Evolutionary conservation across 2,113 vertebrate genomes (phyloP).

Genomic region (Pundamilia nyererei): DNA sequence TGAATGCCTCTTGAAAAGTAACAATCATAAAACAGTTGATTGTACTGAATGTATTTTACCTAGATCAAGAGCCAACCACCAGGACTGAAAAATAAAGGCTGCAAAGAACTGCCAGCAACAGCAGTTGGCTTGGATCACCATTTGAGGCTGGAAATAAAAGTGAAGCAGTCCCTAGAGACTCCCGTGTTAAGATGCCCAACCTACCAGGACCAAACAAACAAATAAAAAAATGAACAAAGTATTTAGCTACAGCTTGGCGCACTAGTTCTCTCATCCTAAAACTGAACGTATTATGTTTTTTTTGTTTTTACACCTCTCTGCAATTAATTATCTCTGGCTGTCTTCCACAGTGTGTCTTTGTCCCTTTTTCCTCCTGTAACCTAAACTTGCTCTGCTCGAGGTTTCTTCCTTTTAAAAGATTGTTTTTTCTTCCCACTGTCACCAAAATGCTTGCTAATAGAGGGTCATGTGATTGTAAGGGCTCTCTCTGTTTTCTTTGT

Average conservation of each 20-base stretch:
- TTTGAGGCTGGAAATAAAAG: accelerated
- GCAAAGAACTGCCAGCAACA: background rate
- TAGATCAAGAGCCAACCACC: background rate
- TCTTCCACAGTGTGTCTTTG: background rate
- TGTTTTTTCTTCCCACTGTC: background rate
- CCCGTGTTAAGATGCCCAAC: background rate
- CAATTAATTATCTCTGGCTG: background rate
- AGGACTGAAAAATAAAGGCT: background rate
- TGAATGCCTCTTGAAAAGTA: background rate
- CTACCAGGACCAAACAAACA: background rate
- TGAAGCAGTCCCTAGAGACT: accelerated
- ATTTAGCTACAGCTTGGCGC: accelerated
- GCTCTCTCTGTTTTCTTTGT: background rate
- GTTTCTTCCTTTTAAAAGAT: background rate
- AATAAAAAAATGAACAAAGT: background rate
- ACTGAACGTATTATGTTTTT: background rate
- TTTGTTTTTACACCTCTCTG: background rate
- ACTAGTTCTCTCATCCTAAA: accelerated
- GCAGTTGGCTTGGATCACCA: background rate
- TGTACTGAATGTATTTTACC: background rate
- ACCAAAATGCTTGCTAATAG: background rate
- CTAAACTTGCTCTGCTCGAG: background rate
- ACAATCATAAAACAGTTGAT: background rate
- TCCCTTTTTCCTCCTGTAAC: accelerated
- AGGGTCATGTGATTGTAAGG: background rate